Base-by-base conservation (phyloP, 2,888 invertebrate species). In the Synergus itoensis region DNA sequence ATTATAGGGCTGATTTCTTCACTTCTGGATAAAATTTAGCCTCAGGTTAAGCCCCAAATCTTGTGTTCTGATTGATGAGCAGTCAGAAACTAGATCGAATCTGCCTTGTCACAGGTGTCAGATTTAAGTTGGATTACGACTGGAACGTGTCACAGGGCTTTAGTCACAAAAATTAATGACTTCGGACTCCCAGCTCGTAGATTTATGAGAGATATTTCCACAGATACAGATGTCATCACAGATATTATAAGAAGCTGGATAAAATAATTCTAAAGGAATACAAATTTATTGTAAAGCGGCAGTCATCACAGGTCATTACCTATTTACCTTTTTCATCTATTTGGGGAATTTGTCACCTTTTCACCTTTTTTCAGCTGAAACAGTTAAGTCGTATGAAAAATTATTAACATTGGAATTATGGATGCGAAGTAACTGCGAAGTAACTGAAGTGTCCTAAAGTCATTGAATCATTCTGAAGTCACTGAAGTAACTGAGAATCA, bases 31-130 rank as follows among this genome's bases (percentile, higher is more conserved):
- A 40, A 45, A 69, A 21, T 69, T 36, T 28, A 21, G 11, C 18
- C 14, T 43, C 65, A 0, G n/a, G 40, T 11, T 21, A 65, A 41
- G 12, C 45, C 21, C 28, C 14, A 69, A 48, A 69, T 69, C 16
- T 45, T 69, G 28, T 12, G 8, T 48, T 43, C 14, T 69, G 67
- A 69, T 69, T 69, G 45, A 69, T 69, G 67, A 69, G 28, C 48
- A 18, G 45, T 48, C 28, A 36, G 21, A 45, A 67, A 43, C 45
- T 67, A 67, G 45, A 67, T 67, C n/a, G 43, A 67, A 67, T 12
- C 41, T 2, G 43, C 21, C 67, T 43, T 67, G 67, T 36, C 63
- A 64, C 63, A 40, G 36, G 40, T 64, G 53, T 65, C 65, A 65
- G 18, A 41, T 16, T 67, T 67, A 43, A 21, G 43, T 65, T 65